These are phyloP conservation scores for Typhlichthys subterraneus DNA, from an alignment of 2,797 vertebrate genomes.

Conservation along the genomic window DNA sequence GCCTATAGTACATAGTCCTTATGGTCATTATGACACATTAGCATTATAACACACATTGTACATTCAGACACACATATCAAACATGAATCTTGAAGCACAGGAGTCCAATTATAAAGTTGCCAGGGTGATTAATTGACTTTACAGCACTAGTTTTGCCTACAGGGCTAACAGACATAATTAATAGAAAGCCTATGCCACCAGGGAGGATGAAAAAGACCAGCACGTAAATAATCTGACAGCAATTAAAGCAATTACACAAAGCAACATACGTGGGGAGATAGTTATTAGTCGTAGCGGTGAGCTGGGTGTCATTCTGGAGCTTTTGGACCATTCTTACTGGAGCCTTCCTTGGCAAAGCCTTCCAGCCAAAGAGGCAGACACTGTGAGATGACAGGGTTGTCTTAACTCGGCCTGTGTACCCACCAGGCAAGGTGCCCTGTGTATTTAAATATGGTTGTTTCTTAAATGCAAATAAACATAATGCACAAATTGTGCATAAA, in stretches of 20 bases:
- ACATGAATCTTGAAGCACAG: conserved; percentile 2
- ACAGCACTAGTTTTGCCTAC: conserved; percentile 56
- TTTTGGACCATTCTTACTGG: conserved; percentile 52
- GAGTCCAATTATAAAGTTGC: conserved; percentile 34
- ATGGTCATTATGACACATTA: too few species aligned
- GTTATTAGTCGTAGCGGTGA: conserved; percentile 64
- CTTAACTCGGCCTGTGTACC: neutral
- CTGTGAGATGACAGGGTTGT: conserved; percentile 28
- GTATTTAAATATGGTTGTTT: neutral
- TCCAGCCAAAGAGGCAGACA: conserved; percentile 26
- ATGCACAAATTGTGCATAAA: too few species aligned
- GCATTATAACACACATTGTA: neutral
- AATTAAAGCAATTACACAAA: conserved; percentile 77
- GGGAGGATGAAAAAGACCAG: conserved; percentile 71
- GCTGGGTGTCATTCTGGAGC: conserved; percentile 55
- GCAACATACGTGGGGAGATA: conserved; percentile 71
- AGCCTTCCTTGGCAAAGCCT: conserved; percentile 52
- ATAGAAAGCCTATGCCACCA: conserved; percentile 62
- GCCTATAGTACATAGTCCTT: too few species aligned
- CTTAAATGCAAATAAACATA: too few species aligned
- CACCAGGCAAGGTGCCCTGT: neutral
- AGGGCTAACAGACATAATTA: conserved; percentile 72
- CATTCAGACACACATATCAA: neutral
- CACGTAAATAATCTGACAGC: conserved; percentile 71
- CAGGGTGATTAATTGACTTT: conserved; percentile 42